phyloP scores from a whole-genome alignment of 2,113 vertebrate genomes.

The Forbesichthys agassizii region DNA sequence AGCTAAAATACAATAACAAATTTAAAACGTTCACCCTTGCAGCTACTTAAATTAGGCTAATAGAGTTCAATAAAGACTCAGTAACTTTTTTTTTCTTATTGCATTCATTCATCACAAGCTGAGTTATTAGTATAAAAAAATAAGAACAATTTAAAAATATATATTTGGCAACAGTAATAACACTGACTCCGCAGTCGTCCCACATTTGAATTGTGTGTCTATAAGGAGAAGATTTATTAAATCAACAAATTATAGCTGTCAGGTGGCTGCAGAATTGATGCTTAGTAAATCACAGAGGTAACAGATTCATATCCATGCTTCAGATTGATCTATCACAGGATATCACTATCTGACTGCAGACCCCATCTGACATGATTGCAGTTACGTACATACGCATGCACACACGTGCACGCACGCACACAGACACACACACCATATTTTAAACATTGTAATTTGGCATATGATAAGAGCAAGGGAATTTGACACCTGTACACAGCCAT shows the following conservation, averaged over 20 bases:
- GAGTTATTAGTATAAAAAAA: neutral
- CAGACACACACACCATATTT: neutral
- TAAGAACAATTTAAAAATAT: neutral
- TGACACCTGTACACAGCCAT: conserved; percentile 17
- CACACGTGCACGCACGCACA: neutral
- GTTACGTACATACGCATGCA: neutral
- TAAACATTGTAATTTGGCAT: conserved; percentile 20
- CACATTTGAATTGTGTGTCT: conserved; percentile 41
- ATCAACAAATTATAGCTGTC: conserved; percentile 64
- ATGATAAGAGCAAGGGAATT: conserved; percentile 33
- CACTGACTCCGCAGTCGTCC: conserved; percentile 22
- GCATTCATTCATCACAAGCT: neutral
- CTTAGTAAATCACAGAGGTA: conserved; percentile 63
- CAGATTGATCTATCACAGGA: conserved; percentile 47
- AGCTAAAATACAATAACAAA: neutral
- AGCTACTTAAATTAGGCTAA: neutral
- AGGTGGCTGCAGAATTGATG: conserved; percentile 50
- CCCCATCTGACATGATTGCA: neutral
- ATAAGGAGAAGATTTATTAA: conserved; percentile 57
- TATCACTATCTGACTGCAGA: conserved; percentile 20
- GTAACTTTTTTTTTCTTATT: neutral
- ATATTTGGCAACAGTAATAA: too few species aligned
- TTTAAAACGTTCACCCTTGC: neutral
- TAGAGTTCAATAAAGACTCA: neutral
- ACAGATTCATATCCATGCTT: conserved; percentile 61